Evolutionary conservation across 2,888 invertebrate species (phyloP).

Genomic region (Dendrolimus houi): DNA sequence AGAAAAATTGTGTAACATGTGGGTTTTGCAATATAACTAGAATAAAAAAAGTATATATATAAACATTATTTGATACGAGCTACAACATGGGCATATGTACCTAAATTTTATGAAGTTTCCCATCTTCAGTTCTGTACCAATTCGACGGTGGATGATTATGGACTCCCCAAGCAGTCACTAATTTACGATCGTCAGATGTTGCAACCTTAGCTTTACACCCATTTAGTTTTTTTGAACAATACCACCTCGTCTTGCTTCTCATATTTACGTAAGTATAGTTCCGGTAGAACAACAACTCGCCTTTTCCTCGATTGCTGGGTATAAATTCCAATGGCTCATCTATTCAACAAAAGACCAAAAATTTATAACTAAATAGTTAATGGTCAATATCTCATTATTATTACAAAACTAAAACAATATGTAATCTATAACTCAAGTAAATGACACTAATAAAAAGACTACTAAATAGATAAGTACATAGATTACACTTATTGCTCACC

Average conservation of each 20-base stretch:
- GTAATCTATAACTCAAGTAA: no score
- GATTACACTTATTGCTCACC: no score
- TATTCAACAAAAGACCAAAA: constrained; percentile 1
- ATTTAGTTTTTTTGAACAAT: constrained; percentile 28
- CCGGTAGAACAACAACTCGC: constrained; percentile 14
- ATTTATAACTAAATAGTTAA: no score
- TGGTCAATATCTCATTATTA: no score
- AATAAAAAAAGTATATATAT: no score
- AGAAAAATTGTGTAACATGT: no score
- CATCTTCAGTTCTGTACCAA: constrained; percentile 1
- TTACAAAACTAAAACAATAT: no score
- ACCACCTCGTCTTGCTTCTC: constrained; percentile 27
- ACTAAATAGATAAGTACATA: no score
- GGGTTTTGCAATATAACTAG: no score
- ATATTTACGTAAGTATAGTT: constrained; percentile 17
- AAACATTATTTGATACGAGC: no score
- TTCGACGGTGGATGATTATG: constrained; percentile 22
- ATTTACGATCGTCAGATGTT: constrained; percentile 11
- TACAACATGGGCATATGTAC: no score
- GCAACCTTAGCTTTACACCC: constrained; percentile 27
- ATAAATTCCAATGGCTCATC: constrained; percentile 14
- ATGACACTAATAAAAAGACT: no score
- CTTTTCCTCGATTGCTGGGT: constrained; percentile 15
- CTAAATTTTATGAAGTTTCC: background rate
- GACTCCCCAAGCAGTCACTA: constrained; percentile 12